Percentiles rank a stretch among this genome's conserved stretches.
phyloP scores from a whole-genome alignment of 2,888 invertebrate genomes.

The Caenorhabditis sp. region DNA sequence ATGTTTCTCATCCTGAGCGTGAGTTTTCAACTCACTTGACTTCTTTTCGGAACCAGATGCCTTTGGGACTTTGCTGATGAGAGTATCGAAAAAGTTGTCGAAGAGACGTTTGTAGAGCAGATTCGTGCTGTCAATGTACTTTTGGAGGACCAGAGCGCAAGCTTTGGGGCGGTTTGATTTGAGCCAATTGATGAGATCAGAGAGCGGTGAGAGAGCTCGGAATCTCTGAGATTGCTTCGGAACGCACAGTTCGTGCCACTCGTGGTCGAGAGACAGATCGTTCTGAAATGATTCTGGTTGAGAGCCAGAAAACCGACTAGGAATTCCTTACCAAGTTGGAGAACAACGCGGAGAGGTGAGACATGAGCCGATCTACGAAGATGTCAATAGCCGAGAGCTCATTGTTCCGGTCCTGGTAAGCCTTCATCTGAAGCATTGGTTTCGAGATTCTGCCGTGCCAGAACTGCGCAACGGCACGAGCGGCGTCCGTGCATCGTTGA shows the following conservation, averaged over 20 bases:
- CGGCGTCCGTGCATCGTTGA: slow-evolving; percentile 74
- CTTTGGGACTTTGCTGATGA: slow-evolving; percentile 60
- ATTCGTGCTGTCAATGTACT: slow-evolving; percentile 73
- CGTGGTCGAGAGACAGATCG: slow-evolving; percentile 67
- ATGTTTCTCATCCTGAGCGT: background rate
- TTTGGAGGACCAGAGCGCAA: slow-evolving; percentile 61
- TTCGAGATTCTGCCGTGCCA: slow-evolving; percentile 65
- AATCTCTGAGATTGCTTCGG: slow-evolving; percentile 88
- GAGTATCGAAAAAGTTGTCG: slow-evolving; percentile 65
- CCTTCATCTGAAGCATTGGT: slow-evolving; percentile 66
- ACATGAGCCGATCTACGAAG: slow-evolving; percentile 88
- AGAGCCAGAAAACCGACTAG: background rate
- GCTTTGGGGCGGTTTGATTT: slow-evolving; percentile 81
- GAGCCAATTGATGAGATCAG: slow-evolving; percentile 74
- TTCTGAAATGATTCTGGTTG: slow-evolving; percentile 56
- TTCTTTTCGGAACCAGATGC: slow-evolving; percentile 35
- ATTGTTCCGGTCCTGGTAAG: slow-evolving; percentile 67
- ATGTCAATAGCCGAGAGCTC: slow-evolving; percentile 86
- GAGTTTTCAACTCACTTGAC: slow-evolving; percentile 12
- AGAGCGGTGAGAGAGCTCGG: slow-evolving; percentile 86
- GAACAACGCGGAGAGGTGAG: slow-evolving; percentile 94
- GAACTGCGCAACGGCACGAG: slow-evolving; percentile 69
- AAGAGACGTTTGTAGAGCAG: slow-evolving; percentile 71
- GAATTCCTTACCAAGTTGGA: slow-evolving; percentile 86
- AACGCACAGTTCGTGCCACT: slow-evolving; percentile 82